Base-by-base conservation (phyloP, 2,113 vertebrate species). In the Ochotona curzoniae region DNA sequence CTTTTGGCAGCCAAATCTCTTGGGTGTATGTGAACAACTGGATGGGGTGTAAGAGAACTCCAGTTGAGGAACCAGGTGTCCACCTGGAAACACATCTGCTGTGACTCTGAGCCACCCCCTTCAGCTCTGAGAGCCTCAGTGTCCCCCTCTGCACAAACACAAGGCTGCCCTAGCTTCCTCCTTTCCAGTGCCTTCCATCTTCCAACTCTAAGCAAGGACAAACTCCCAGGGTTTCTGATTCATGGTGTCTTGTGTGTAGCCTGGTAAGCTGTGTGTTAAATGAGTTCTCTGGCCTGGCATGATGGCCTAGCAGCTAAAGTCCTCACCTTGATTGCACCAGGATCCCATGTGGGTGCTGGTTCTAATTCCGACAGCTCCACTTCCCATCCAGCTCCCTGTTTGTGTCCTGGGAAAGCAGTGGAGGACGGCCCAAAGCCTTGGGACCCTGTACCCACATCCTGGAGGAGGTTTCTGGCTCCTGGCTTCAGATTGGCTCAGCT, bases 261-360 rank as follows among this genome's bases (percentile, higher is more conserved):
- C 17, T 70, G 35, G n/a, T 86, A 1, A 69, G 83, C 51, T 95
- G n/a, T 20, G 18, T 51, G 92, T 88, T 83, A 70, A 95, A 44
- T 47, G 60, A 38, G 57, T 75, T 82, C 47, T 32, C 38, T 44
- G 38, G 38, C 38, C 38, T 44, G 38, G 38, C 38, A 6, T 44
- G 38, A 44, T 44, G 38, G 38, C 38, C 38, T 44, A 44, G 38
- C 6, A 6, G 38, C 38, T 44, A 44, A 44, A 44, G 38, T 44
- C 38, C 38, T 44, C 38, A 44, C 38, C 38, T 44, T 44, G 38
- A 44, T 44, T 44, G 38, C 38, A 44, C 38, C 6, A 6, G 38
- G 38, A 44, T 44, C 38, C 38, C 38, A 44, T 44, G 6, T 44
- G 38, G 38, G 38, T 6, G 4, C 38, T 6, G 6, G 38, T 44